Conservation (phyloP, 2,888 invertebrate genomes). For the Campoplex nolae region DNA sequence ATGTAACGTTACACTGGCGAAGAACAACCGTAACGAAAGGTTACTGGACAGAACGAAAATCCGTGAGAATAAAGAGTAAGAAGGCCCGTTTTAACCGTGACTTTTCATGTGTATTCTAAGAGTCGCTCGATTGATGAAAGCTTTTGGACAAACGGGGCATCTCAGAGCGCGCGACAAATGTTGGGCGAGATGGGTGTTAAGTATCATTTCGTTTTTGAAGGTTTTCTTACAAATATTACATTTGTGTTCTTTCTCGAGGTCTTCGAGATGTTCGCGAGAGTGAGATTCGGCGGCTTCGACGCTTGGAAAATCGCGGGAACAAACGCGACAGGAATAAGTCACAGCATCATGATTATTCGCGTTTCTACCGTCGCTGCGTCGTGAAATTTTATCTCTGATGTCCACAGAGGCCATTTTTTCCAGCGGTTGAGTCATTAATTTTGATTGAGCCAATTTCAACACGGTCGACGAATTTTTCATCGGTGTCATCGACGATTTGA, state of each 20-base stretch:
- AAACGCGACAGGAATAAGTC: slow-evolving; percentile 79
- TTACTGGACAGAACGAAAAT: neutral
- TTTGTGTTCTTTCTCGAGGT: slow-evolving; percentile 70
- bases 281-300: slow-evolving; percentile 79
- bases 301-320: slow-evolving; percentile 77
- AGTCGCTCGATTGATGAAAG: slow-evolving; percentile 77
- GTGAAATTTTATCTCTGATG: slow-evolving; percentile 8
- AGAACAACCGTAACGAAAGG: neutral
- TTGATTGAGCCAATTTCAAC: slow-evolving; percentile 1
- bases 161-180: slow-evolving; percentile 76
- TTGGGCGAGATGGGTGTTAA: slow-evolving; percentile 76
- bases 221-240: slow-evolving; percentile 77
- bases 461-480: slow-evolving; percentile 11
- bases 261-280: slow-evolving; percentile 76
- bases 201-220: slow-evolving; percentile 69
- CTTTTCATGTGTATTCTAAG: slow-evolving; percentile 77
- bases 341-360: slow-evolving; percentile 60
- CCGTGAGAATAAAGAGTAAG: neutral
- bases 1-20: neutral
- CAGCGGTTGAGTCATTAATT: slow-evolving; percentile 7
- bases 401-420: slow-evolving; percentile 30
- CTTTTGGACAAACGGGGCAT: slow-evolving; percentile 78
- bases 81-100: slow-evolving; percentile 68
- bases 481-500: slow-evolving; percentile 16
- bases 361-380: slow-evolving; percentile 13